Conservation (phyloP, 2,113 vertebrate genomes). For the Ranitomeya imitator region DNA sequence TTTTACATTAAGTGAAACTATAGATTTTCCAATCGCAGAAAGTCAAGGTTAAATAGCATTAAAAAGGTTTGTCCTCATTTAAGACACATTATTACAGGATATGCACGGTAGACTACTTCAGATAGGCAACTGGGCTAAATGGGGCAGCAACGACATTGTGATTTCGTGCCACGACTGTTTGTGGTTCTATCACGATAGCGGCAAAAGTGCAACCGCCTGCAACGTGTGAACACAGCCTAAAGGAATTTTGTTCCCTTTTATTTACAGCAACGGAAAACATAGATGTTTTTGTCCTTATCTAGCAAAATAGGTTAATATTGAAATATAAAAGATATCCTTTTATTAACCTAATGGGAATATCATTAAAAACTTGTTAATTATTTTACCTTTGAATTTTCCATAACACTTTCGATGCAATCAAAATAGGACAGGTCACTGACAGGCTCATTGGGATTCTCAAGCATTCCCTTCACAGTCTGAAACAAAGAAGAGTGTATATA, state of each 20-base stretch:
- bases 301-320: neutral
- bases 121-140: neutral
- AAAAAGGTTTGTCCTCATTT: neutral
- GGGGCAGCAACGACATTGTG: no score
- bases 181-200: no score
- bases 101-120: neutral
- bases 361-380: neutral
- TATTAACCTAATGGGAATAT: neutral
- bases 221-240: no score
- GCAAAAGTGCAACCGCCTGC: no score
- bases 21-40: no score
- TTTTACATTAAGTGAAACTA: no score
- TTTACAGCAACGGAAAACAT: no score
- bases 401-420: conserved; percentile 97
- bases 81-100: no score
- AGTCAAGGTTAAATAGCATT: neutral
- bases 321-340: neutral
- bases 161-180: no score
- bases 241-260: no score
- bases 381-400: conserved; percentile 98
- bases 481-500: neutral
- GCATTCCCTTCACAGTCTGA: conserved; percentile 93
- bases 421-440: conserved; percentile 97
- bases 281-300: neutral
- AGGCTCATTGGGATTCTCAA: conserved; percentile 94